These are phyloP conservation scores for Uloborus diversus DNA, from an alignment of 1,140 invertebrate species.

Conservation along the genomic window DNA sequence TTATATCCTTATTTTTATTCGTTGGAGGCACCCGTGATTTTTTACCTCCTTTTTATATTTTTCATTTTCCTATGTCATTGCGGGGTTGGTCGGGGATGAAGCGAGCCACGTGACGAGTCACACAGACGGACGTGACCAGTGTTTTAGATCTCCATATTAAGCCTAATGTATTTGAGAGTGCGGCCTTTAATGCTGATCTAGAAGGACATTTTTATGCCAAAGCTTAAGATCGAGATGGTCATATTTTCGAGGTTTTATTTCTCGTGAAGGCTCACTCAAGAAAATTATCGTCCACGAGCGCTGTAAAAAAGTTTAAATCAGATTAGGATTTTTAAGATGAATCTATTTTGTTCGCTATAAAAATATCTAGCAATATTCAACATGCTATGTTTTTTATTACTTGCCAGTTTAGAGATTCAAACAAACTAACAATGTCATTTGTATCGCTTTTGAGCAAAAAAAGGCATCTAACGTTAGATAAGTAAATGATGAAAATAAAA, in stretches of 20 bases:
- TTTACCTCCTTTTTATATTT: constrained; percentile 9
- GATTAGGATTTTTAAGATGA: too few species aligned
- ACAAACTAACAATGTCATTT: too few species aligned
- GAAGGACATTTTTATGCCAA: constrained; percentile 25
- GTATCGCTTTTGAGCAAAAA: too few species aligned
- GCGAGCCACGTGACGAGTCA: constrained; percentile 27
- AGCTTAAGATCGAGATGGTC: not conserved
- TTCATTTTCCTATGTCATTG: constrained; percentile 34
- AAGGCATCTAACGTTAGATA: too few species aligned
- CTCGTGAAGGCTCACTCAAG: not conserved
- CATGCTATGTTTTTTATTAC: too few species aligned
- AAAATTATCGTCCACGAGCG: not conserved
- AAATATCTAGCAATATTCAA: too few species aligned
- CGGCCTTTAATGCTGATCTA: constrained; percentile 17
- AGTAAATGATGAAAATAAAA: too few species aligned
- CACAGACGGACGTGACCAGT: constrained; percentile 19
- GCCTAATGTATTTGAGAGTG: constrained; percentile 29
- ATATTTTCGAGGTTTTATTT: constrained; percentile 8
- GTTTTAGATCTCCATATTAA: constrained; percentile 14
- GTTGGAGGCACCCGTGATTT: not conserved
- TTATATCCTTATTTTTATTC: constrained; percentile 22
- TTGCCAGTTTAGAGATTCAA: too few species aligned
- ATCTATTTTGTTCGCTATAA: too few species aligned
- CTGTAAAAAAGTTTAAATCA: too few species aligned
- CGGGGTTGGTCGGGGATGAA: constrained; percentile 13